Percentiles rank a stretch among this genome's conserved stretches.
Conservation (phyloP, 2,888 invertebrate species). For the Tortricodes alternella region DNA sequence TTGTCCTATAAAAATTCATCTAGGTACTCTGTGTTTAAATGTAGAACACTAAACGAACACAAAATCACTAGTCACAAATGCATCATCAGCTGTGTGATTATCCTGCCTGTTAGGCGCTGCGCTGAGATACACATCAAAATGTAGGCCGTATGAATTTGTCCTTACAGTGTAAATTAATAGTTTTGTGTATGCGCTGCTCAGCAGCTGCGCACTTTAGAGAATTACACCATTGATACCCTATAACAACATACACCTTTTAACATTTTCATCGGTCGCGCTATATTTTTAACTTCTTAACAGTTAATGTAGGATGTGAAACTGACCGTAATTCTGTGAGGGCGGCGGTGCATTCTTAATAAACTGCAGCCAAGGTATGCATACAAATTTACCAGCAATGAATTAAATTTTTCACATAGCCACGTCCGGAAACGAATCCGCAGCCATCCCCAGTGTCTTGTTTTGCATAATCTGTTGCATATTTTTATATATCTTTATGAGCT, state of each 20-base stretch:
- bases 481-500: not conserved
- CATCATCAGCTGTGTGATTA: too few relatives aligned
- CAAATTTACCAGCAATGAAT: slow-evolving; percentile 65
- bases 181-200: too few relatives aligned
- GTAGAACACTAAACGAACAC: too few relatives aligned
- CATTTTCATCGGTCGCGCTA: slow-evolving; percentile 4
- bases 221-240: too few relatives aligned
- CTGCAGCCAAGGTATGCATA: slow-evolving; percentile 72
- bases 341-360: slow-evolving; percentile 70
- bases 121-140: too few relatives aligned
- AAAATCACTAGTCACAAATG: too few relatives aligned
- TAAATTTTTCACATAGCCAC: slow-evolving; percentile 69
- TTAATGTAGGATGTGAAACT: slow-evolving; percentile 54
- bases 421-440: slow-evolving; percentile 45
- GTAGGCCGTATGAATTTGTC: too few relatives aligned
- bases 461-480: slow-evolving; percentile 28
- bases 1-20: too few relatives aligned
- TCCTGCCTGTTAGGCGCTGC: too few relatives aligned
- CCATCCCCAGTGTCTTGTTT: slow-evolving; percentile 21
- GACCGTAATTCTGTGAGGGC: slow-evolving; percentile 54
- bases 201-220: too few relatives aligned
- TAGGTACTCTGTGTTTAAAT: too few relatives aligned
- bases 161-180: too few relatives aligned
- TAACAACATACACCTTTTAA: not conserved
- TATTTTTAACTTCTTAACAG: slow-evolving; percentile 2